Conservation (phyloP, 1,140 invertebrate genomes). For the Leptoteleia sp. region DNA sequence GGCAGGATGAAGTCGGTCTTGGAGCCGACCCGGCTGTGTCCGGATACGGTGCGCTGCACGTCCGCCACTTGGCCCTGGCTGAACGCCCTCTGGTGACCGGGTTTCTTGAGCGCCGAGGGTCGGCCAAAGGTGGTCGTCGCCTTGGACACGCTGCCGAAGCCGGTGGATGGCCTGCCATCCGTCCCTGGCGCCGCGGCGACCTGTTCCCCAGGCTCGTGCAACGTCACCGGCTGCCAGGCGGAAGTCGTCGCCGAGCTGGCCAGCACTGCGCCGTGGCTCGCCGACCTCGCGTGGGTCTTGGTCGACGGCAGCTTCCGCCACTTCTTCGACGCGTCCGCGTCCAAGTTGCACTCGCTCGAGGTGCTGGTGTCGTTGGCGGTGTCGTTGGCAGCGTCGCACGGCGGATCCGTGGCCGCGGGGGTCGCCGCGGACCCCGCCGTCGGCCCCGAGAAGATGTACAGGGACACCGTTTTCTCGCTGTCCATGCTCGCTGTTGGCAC, state of each 20-base stretch:
- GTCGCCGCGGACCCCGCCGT: conserved; percentile 8
- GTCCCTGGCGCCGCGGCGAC: conserved; percentile 2
- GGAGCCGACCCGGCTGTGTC: conserved; percentile 90
- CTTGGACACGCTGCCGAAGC: conserved; percentile 68
- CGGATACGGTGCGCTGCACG: conserved; percentile 79
- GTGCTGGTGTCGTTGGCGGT: conserved; percentile 17
- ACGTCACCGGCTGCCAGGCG: conserved; percentile 30
- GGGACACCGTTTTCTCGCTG: conserved; percentile 72
- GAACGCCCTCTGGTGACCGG: conserved; percentile 90
- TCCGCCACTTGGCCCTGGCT: conserved; percentile 92
- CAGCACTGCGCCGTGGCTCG: conserved; percentile 88
- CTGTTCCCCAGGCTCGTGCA: conserved; percentile 16
- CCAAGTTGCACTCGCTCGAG: conserved; percentile 28
- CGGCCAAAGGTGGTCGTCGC: conserved; percentile 77
- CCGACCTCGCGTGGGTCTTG: conserved; percentile 87
- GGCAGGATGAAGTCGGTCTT: conserved; percentile 94
- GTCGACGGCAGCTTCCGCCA: conserved; percentile 54
- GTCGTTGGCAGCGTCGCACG: conserved; percentile 5
- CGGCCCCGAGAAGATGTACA: conserved; percentile 74
- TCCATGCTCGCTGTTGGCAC: conserved; percentile 75
- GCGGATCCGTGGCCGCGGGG: neutral
- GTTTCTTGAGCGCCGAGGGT: conserved; percentile 86
- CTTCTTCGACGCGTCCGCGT: conserved; percentile 58
- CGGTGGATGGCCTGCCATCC: neutral
- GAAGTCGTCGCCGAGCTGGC: conserved; percentile 73